These are phyloP conservation scores for Odocoileus virginianus DNA, from an alignment of 2,113 vertebrate genomes.

Conservation along the genomic window DNA sequence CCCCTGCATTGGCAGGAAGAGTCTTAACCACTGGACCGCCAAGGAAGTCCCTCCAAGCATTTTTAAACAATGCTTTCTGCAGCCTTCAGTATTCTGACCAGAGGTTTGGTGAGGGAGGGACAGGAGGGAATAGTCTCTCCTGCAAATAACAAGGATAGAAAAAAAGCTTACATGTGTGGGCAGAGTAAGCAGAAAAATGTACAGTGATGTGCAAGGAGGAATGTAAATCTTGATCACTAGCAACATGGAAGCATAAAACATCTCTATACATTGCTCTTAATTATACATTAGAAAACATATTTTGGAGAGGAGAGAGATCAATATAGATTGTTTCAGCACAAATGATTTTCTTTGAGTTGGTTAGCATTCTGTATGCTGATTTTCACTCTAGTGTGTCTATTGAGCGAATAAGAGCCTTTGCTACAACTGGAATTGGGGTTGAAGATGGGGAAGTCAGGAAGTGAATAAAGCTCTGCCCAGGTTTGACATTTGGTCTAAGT, in stretches of 20 bases:
- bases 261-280: neutral
- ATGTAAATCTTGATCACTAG: neutral
- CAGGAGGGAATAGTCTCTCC: neutral
- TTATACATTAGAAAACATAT: neutral
- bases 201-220: neutral
- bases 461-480: neutral
- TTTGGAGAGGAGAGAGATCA: neutral
- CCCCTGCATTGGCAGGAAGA: neutral
- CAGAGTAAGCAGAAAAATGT: neutral
- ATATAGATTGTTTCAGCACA: neutral
- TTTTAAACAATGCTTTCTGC: neutral
- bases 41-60: neutral
- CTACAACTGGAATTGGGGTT: neutral
- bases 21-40: neutral
- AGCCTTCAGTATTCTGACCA: neutral
- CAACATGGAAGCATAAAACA: rapidly evolving
- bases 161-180: neutral
- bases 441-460: no score
- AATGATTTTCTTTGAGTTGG: neutral
- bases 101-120: neutral
- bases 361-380: neutral
- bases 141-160: neutral
- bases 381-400: neutral
- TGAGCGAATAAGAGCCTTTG: neutral
- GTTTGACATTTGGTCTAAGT: neutral